These are phyloP conservation scores for Heliconius eleuchia DNA, from an alignment of 1,140 invertebrate species.

Conservation along the genomic window DNA sequence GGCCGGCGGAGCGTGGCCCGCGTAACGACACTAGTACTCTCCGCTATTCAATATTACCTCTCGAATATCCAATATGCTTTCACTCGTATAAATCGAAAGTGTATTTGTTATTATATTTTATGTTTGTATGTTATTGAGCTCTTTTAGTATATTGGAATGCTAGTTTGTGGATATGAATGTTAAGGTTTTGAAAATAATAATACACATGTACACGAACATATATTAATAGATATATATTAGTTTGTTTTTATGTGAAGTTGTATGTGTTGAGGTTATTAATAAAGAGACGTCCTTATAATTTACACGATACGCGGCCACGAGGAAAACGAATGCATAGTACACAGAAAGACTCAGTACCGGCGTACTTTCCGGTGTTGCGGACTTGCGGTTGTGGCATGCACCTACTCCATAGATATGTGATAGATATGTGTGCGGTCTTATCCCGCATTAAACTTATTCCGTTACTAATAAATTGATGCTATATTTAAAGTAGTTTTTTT, in stretches of 20 bases:
- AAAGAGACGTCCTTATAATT: constrained; percentile 22
- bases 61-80: constrained; percentile 63
- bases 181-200: background rate
- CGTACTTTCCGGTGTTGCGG: constrained; percentile 29
- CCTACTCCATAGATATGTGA: constrained; percentile 19
- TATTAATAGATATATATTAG: background rate
- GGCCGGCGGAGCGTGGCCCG: constrained; percentile 28
- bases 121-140: constrained; percentile 15
- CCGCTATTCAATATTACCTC: constrained; percentile 64
- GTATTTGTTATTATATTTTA: constrained; percentile 33
- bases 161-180: background rate
- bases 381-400: constrained; percentile 32
- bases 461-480: background rate
- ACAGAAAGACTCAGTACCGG: constrained; percentile 8
- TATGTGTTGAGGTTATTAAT: background rate
- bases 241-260: background rate
- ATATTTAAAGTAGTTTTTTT: background rate
- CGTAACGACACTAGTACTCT: constrained; percentile 45
- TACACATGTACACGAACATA: background rate
- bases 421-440: constrained; percentile 40
- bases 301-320: constrained; percentile 28
- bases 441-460: constrained; percentile 5
- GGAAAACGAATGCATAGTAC: constrained; percentile 33
- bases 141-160: background rate
- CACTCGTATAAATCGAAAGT: constrained; percentile 56